These are phyloP conservation scores for Diplodus puntazzo DNA, from an alignment of 2,797 vertebrate genomes.

Conservation along the genomic window DNA sequence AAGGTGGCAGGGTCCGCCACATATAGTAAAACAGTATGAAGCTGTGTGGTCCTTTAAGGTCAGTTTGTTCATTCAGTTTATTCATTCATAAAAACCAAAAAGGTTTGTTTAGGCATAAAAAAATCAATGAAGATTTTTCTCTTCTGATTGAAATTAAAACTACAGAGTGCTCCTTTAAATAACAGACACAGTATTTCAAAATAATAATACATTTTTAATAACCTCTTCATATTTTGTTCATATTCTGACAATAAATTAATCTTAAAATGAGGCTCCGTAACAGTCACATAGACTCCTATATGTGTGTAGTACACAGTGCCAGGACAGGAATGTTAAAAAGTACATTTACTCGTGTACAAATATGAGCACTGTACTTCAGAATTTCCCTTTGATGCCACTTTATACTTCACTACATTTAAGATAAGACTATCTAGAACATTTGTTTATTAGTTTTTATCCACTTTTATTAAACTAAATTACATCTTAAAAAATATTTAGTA, in stretches of 20 bases:
- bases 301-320: neutral
- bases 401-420: neutral
- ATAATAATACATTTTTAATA: neutral
- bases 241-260: constrained; percentile 8
- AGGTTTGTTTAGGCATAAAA: too few species aligned
- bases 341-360: constrained; percentile 14
- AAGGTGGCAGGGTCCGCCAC: too few species aligned
- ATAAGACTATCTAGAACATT: neutral
- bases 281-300: neutral
- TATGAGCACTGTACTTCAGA: neutral
- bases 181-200: constrained; percentile 5
- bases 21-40: too few species aligned
- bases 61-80: too few species aligned
- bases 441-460: neutral
- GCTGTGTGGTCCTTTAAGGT: too few species aligned
- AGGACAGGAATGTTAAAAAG: neutral
- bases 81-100: too few species aligned
- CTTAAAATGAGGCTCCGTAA: neutral
- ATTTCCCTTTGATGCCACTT: constrained; percentile 5
- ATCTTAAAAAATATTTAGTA: neutral
- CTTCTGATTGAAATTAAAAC: too few species aligned
- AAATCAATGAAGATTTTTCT: too few species aligned
- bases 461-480: neutral
- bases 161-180: neutral
- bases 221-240: constrained; percentile 18